A percentile compares a stretch with the other conserved stretches of the same genome.
Evolutionary conservation across 2,797 vertebrate genomes (phyloP).

Genomic region (Strix occidentalis): DNA sequence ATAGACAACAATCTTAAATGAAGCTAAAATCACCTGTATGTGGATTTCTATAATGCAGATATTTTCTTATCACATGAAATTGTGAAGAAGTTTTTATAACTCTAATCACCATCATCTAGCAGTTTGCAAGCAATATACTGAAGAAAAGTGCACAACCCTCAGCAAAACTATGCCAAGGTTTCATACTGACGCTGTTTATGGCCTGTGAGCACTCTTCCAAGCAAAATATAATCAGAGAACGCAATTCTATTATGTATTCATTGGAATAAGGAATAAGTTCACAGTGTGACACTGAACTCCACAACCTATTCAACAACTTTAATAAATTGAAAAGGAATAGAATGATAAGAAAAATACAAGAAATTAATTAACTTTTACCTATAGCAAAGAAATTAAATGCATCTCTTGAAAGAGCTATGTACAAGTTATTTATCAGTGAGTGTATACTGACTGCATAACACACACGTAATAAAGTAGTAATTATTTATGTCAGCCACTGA

Average conservation of each 20-base stretch:
- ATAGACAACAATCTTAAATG: neutral
- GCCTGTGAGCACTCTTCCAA: neutral
- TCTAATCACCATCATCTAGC: neutral
- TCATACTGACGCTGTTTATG: neutral
- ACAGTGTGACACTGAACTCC: neutral
- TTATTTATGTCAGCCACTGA: neutral
- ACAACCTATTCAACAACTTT: neutral
- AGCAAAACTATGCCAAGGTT: neutral
- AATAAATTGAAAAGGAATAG: neutral
- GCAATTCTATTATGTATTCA: neutral
- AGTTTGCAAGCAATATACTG: neutral
- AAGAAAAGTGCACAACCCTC: neutral
- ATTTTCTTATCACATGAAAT: neutral
- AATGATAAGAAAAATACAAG: neutral
- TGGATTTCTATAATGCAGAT: neutral
- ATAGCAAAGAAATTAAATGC: neutral
- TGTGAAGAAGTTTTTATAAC: neutral
- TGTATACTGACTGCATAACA: neutral
- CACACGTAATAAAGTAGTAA: neutral
- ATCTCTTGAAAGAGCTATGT: neutral
- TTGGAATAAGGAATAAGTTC: neutral
- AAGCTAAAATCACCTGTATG: neutral
- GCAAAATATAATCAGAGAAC: neutral
- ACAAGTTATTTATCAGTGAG: neutral
- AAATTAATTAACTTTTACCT: neutral